Base-by-base conservation (phyloP, 2,113 vertebrate genomes). In the Clarias batrachus region DNA sequence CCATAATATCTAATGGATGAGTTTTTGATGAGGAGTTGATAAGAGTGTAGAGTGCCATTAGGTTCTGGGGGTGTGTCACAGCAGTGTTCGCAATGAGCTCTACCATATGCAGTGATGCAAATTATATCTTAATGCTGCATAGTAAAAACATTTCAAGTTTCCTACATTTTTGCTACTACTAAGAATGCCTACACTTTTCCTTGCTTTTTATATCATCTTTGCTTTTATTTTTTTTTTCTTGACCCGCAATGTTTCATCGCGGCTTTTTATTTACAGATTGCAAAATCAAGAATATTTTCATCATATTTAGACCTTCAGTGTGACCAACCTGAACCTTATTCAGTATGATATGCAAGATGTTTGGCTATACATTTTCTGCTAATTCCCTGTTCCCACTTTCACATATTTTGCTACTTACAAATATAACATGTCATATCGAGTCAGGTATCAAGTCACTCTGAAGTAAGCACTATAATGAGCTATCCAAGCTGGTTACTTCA, bases 11-110 rank as follows among this genome's bases (percentile, higher is more conserved):
- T 86, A 86, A 80, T 70, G 19, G 82, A 71, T 80, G 52, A 80
- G 30, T 25, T 66, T 68, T 86, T 80, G 84, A 85, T 85, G 73
- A 85, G 73, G 71, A 80, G 54, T 59, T 85, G 84, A 86, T 80
- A 86, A 80, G 63, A 59, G 63, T 41, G 78, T 62, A 17, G 63
- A 16, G 21, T 7, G 48, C 60, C 48, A 70, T n/a, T 4, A 41
- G 57, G 76, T 52, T 59, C 25, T 37, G 57, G 70, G 33, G 10
- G 57, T 25, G 48, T 56, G 52, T 57, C 66, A 81, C 48, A 37
- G 41, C 17, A 76, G 27, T 27, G 27, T 66, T 76, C 66, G 25
- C 68, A 85, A 14, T 33, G 62, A 16, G 27, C 57, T n/a, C 16
- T 41, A 71, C 54, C 37, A 74, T 59, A 65, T 70, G 48, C 30